Evolutionary conservation across 37 sponge, comb jelly and placozoan species (phyloP), one percentile per base, ranked within the genome.

Genomic region (Mnemiopsis leidyi): DNA sequence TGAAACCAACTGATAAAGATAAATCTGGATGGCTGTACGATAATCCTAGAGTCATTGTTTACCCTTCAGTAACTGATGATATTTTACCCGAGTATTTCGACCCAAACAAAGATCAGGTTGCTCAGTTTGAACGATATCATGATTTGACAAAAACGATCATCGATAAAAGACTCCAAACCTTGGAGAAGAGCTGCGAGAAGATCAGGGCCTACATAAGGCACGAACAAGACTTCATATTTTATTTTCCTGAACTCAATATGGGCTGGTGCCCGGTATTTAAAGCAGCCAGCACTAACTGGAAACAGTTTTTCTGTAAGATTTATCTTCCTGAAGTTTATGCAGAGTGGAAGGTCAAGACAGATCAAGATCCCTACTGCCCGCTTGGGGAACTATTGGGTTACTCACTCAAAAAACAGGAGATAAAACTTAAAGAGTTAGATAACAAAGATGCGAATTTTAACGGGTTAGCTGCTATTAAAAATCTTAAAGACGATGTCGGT

Each of bases 241-340:
- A 34, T 13, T 82, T 82, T 30, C 21, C 23, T 5, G 82, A 82
- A 29, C 82, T 82, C 5, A 82, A 30, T 13, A 35, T 82, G 29
- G 82, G 37, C 3, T 82, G 82, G 82, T 82, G 82, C 38, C 82
- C 82, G 38, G 82, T 82, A 23, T 82, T 82, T 37, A 82, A 82
- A 35, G 82, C 82, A 5, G 82, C 82, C 3, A 82, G 82, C 23
- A 82, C 82, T 23, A 82, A 30, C 35, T 82, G 82, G 82, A 82
- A 82, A 29, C 82, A 82, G 82, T 82, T 82, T 30, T 82, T 82
- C 36, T 82, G 82, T 34, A 82, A 82, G 23, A 82, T 82, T 23
- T 82, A 82, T 37, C 82, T 36, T 31, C 82, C 82, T 32, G 82
- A 31, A 32, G 35, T 82, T 5, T 82, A 82, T 23, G 37, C 20